phyloP scores from a whole-genome alignment of 53 echinoderm and acorn worm genomes.

The Paelopatides confundens region DNA sequence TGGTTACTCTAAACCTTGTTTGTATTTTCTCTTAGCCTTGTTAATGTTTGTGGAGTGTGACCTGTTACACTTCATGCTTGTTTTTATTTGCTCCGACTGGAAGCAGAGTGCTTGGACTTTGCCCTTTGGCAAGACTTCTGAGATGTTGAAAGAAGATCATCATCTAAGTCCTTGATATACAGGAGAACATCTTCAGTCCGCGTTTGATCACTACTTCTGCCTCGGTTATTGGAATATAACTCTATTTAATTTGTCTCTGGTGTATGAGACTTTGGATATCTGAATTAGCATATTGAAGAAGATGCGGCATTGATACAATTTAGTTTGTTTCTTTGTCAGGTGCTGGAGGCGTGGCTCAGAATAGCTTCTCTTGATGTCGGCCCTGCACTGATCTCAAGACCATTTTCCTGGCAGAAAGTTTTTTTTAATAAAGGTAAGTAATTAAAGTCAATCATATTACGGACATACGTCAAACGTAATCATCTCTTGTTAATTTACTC shows the following conservation, averaged over 20 bases:
- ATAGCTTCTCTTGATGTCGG: not conserved
- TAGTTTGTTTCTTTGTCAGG: not conserved
- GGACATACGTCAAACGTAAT: too few species aligned
- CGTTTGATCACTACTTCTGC: conserved; percentile 1
- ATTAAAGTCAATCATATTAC: too few species aligned
- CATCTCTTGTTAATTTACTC: too few species aligned
- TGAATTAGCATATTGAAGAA: not conserved
- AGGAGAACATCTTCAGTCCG: not conserved
- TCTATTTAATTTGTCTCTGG: not conserved
- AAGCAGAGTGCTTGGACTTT: not conserved
- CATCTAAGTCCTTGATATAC: not conserved
- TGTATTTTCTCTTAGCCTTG: not conserved
- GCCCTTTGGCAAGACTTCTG: not conserved
- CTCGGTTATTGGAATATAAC: not conserved
- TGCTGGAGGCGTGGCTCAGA: not conserved
- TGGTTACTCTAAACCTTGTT: too few species aligned
- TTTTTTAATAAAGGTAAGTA: too few species aligned
- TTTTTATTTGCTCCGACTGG: not conserved
- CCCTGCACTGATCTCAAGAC: not conserved
- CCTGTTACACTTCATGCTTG: not conserved
- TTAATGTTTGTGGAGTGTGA: not conserved
- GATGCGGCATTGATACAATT: not conserved
- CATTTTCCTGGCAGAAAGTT: not conserved
- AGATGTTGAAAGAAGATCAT: not conserved
- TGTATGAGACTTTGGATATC: not conserved